Percentiles rank a stretch among this genome's conserved stretches.
Evolutionary conservation across 2,797 vertebrate genomes (phyloP).

Genomic region (Hozukius guyotensis): DNA sequence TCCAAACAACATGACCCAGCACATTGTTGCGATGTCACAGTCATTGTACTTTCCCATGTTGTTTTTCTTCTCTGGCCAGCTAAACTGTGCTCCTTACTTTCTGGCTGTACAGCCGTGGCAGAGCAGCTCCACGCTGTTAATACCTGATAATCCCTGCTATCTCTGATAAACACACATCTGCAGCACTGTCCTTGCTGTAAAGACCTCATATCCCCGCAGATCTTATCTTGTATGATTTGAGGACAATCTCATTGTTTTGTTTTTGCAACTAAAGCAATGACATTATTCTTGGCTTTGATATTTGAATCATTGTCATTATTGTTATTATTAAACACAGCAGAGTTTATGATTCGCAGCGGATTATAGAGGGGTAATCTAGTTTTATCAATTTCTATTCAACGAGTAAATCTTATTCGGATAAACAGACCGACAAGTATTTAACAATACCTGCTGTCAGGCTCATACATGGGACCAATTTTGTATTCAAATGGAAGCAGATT

Average conservation of each 20-base stretch:
- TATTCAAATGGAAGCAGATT: neutral
- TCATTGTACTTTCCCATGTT: neutral
- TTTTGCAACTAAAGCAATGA: constrained; percentile 7
- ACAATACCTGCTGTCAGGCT: neutral
- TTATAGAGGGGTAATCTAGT: neutral
- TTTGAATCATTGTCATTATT: neutral
- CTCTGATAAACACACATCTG: constrained; percentile 38
- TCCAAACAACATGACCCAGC: neutral
- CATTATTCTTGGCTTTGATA: neutral
- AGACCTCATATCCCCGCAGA: constrained; percentile 3
- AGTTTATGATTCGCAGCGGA: neutral
- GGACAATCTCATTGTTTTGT: constrained; percentile 17
- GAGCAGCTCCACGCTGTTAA: constrained; percentile 1
- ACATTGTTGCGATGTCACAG: neutral
- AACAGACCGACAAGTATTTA: neutral
- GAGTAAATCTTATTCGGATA: neutral
- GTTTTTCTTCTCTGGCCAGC: neutral
- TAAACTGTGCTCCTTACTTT: constrained; percentile 2
- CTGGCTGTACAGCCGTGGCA: neutral
- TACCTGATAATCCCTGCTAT: constrained; percentile 39
- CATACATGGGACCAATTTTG: neutral
- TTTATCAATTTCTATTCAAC: neutral
- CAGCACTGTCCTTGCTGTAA: constrained; percentile 6
- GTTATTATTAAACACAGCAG: neutral
- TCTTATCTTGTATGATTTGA: neutral